phyloP scores from a whole-genome alignment of 1,140 invertebrate genomes.

The Penaeus chinensis region DNA sequence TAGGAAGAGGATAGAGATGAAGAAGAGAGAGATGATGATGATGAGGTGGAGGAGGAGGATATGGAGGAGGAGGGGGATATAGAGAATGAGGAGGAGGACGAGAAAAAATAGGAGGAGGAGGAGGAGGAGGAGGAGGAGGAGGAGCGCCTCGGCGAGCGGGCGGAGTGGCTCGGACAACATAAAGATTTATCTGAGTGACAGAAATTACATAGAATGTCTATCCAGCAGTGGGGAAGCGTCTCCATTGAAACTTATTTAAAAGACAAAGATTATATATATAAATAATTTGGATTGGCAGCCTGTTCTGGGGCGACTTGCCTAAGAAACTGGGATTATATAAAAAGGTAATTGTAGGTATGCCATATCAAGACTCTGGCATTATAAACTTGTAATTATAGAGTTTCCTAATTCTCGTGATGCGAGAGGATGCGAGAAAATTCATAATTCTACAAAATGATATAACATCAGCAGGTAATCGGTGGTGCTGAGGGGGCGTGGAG shows the following conservation, averaged over 20 bases:
- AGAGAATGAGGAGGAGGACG: background rate
- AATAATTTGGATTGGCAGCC: slow-evolving; percentile 41
- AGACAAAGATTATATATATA: slow-evolving; percentile 56
- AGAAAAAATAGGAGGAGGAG: background rate
- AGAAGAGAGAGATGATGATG: background rate
- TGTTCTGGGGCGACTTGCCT: slow-evolving; percentile 25
- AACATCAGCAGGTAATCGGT: slow-evolving; percentile 37
- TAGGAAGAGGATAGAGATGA: background rate
- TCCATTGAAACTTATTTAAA: slow-evolving; percentile 50
- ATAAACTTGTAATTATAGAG: slow-evolving; percentile 58
- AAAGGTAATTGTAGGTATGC: slow-evolving; percentile 51
- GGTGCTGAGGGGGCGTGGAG: background rate
- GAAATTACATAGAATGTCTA: slow-evolving; percentile 35
- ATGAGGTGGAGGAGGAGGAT: background rate
- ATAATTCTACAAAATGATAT: slow-evolving; percentile 54
- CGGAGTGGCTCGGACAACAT: background rate
- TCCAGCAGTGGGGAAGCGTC: slow-evolving; percentile 34
- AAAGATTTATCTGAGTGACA: slow-evolving; percentile 45
- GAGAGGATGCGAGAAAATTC: slow-evolving; percentile 38
- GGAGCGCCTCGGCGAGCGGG: background rate
- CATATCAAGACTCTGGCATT: slow-evolving; percentile 49
- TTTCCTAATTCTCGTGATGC: slow-evolving; percentile 20
- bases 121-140: background rate
- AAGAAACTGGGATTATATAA: slow-evolving; percentile 34
- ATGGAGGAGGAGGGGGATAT: background rate